A percentile compares a stretch with the other conserved stretches of the same genome.
Evolutionary conservation across 2,113 vertebrate genomes (phyloP).

Genomic region (Picathartes gymnocephalus): DNA sequence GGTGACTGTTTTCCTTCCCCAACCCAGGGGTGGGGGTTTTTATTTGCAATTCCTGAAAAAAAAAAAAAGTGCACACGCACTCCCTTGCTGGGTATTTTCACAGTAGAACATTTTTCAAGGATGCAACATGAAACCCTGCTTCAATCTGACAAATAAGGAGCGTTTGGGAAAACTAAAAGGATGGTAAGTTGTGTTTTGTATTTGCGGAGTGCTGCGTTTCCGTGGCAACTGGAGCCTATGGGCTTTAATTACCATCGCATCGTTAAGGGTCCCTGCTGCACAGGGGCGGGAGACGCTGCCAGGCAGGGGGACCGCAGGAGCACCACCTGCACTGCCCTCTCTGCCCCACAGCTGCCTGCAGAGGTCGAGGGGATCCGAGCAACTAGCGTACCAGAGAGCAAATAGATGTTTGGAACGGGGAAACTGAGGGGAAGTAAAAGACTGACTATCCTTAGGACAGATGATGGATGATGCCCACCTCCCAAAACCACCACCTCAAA

Average conservation of each 20-base stretch:
- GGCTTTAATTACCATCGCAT: neutral
- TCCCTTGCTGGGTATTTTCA: neutral
- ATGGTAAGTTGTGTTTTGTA: neutral
- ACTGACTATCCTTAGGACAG: neutral
- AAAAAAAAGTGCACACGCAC: accelerated
- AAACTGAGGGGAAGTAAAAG: neutral
- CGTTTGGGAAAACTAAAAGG: neutral
- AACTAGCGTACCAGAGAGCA: neutral
- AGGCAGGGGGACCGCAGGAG: neutral
- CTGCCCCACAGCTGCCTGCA: neutral
- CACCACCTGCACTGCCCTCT: accelerated
- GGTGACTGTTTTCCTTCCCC: neutral
- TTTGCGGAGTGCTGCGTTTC: slow-evolving; percentile 43
- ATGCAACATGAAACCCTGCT: neutral
- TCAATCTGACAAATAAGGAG: neutral
- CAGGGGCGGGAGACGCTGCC: neutral
- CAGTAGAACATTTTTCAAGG: neutral
- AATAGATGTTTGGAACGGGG: neutral
- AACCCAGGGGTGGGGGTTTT: neutral
- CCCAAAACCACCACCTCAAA: neutral
- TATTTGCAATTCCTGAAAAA: neutral
- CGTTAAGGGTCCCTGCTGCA: neutral
- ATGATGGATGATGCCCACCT: accelerated
- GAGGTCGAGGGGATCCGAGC: neutral
- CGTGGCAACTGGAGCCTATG: neutral